Evolutionary conservation across 2,888 invertebrate species (phyloP).

Genomic region (Marasmarcha lunaedactyla): DNA sequence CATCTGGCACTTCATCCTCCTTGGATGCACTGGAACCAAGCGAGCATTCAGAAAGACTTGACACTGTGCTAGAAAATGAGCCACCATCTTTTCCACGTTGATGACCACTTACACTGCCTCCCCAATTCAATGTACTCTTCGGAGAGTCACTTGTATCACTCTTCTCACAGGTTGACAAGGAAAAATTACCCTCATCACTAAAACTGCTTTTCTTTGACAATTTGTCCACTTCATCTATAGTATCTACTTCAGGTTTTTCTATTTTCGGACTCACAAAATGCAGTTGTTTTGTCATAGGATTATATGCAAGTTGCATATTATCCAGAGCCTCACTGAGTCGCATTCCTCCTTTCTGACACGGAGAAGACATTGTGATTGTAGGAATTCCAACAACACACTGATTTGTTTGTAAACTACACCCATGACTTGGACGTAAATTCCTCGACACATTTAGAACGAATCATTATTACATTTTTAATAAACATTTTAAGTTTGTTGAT

Average conservation of each 20-base stretch:
- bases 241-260: conserved; percentile 38
- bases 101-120: conserved; percentile 58
- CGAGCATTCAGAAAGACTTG: conserved; percentile 78
- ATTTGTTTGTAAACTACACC: not conserved
- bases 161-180: conserved; percentile 62
- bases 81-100: conserved; percentile 70
- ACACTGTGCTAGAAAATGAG: conserved; percentile 77
- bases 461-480: no score
- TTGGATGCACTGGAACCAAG: conserved; percentile 71
- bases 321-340: conserved; percentile 77
- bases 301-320: conserved; percentile 80
- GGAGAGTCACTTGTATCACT: conserved; percentile 66
- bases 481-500: not conserved
- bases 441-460: not conserved
- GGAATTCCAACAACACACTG: conserved; percentile 4
- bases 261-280: conserved; percentile 70
- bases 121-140: conserved; percentile 61
- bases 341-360: conserved; percentile 66
- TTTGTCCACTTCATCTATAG: conserved; percentile 47
- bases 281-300: conserved; percentile 79
- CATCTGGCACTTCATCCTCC: conserved; percentile 50
- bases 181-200: conserved; percentile 64
- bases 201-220: conserved; percentile 63
- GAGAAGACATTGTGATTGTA: conserved; percentile 39
- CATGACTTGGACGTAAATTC: not conserved